Conservation (phyloP, 2,888 invertebrate species). For the Sminthurinus aureus region DNA sequence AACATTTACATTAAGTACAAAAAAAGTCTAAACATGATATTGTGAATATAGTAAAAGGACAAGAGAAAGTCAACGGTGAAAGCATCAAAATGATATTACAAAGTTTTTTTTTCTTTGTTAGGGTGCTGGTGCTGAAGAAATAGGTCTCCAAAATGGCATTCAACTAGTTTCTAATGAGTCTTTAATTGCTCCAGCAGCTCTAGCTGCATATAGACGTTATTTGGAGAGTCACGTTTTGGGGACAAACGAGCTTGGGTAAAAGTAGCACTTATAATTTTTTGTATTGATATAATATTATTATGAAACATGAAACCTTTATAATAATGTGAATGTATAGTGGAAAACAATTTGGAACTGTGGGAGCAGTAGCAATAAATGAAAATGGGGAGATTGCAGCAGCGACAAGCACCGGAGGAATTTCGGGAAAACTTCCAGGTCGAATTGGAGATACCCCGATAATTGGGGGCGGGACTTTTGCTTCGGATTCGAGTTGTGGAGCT, state of each 20-base stretch:
- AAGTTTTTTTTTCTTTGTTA: too few relatives aligned
- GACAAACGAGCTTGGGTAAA: slow-evolving; percentile 36
- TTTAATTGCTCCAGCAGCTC: slow-evolving; percentile 47
- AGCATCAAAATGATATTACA: too few relatives aligned
- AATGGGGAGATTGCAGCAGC: slow-evolving; percentile 79
- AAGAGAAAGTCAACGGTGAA: too few relatives aligned
- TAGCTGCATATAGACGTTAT: slow-evolving; percentile 21
- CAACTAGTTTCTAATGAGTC: slow-evolving; percentile 64
- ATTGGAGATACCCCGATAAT: slow-evolving; percentile 76
- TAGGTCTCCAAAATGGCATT: slow-evolving; percentile 73
- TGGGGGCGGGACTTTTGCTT: slow-evolving; percentile 54
- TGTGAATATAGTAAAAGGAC: too few relatives aligned
- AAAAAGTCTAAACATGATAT: too few relatives aligned
- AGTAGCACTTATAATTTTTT: too few relatives aligned
- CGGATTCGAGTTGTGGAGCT: slow-evolving; percentile 70
- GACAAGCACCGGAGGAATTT: slow-evolving; percentile 86
- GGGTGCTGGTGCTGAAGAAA: slow-evolving; percentile 77
- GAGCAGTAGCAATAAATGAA: slow-evolving; percentile 80
- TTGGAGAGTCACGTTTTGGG: background rate
- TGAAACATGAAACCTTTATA: too few relatives aligned
- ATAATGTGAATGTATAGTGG: background rate
- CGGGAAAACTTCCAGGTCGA: slow-evolving; percentile 79
- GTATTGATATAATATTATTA: too few relatives aligned
- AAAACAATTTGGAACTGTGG: slow-evolving; percentile 83
- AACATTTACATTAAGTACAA: too few relatives aligned